Base-by-base conservation (phyloP, 2,888 invertebrate genomes). In the Barypeithes pellucidus region DNA sequence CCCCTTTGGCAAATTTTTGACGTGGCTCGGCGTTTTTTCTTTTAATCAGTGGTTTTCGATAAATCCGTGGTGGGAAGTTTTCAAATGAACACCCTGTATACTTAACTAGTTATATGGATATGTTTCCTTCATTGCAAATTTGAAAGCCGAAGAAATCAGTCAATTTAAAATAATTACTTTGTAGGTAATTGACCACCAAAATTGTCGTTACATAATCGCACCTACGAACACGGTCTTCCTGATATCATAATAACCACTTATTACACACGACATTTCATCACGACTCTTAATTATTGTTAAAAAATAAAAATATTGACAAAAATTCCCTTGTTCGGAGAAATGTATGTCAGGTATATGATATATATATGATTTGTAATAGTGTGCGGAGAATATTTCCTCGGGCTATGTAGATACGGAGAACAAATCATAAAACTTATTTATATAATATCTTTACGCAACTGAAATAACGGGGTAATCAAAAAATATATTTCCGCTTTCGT, bases 261-360 rank as follows among this genome's bases (percentile, higher is more conserved):
- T 52, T 22, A 52, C 29, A 52, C 5, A 14, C 12, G 11, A 7
- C 14, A 33, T 57, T 57, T 33, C 54, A 16, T 57, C 54, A 57
- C 2, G 16, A n/a, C 18, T 16, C 54, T 9, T 57, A 57, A 24
- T 24, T 57, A 57, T 11, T 9, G 18, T 2, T 33, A 57, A 57
- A 57, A 57, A 57, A 57, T 22, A 18, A 33, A 57, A 57, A 57
- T 57, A 33, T 57, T 57, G 9, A 33, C 33, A 33, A 57, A 33
- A 57, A 33, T 57, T 33, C 54, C 54, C 54, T 5, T 14, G 20
- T 57, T 9, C 33, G n/a, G 11, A 18, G 33, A 57, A 57, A 57
- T 33, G 54, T 54, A 11, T 57, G 54, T 57, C 54, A 57, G 4
- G n/a, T n/a, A 57, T 57, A 33, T 11, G 16, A 14, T 29, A 7